Base-by-base conservation (phyloP, 1,140 invertebrate species). In the Drosophila insularis region DNA sequence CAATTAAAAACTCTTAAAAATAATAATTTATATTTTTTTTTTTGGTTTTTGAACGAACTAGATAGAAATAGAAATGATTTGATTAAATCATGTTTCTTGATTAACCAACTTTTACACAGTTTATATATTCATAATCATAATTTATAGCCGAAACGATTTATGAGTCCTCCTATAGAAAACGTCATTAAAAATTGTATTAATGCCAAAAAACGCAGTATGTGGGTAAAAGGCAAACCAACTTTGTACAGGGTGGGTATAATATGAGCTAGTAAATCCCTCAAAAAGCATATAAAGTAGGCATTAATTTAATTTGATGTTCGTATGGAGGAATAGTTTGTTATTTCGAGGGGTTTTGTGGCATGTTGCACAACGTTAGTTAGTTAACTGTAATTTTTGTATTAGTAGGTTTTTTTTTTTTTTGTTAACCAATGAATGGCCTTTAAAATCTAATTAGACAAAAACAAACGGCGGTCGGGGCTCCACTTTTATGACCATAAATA, bases 361-460 rank as follows among this genome's bases (percentile, higher is more conserved):
- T 63, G 54, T 76, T 76, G 64, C 73, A 76, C 59, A 69, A 67
- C 7, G 43, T 19, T 50, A 21, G 43, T 50, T 50, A 21, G 43
- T 50, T 73, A 73, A 73, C 69, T 65, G 70, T 65, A 53, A n/a
- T 13, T 70, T 6, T 27, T 27, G 27, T 27, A 23, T 23, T 23
- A 23, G 23, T 23, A 23, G 8, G 43, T 39, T 74, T 63, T n/a
- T 6, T 56, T 54, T 23, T 23, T 27, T 27, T 27, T 27, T 5
- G 27, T 27, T 27, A 27, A 67, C 54, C 72, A 68, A 73, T 73
- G 78, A 72, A 63, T 68, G 63, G 53, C 70, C 73, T 86, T 86
- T 68, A 69, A 86, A 86, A 81, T 78, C 81, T 85, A 86, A 85
- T 85, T 85, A 85, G 81, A 73, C 81, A 77, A 64, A 64, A 74